phyloP scores from a whole-genome alignment of 2,113 vertebrate species.

The Morone saxatilis region DNA sequence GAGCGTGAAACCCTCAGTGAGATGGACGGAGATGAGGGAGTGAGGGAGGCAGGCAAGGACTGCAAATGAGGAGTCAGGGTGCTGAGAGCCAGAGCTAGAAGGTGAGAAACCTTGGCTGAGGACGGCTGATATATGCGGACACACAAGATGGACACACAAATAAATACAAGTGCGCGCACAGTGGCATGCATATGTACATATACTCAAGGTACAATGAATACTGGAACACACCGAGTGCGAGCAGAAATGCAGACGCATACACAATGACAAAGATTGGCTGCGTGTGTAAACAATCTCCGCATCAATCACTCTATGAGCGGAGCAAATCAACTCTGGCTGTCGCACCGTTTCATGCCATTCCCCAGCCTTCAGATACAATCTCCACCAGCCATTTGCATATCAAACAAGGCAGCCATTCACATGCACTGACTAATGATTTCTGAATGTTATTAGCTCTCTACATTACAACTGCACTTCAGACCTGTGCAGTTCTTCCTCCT shows the following conservation, averaged over 20 bases:
- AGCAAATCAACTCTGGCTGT: conserved; percentile 67
- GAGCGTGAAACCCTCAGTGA: conserved; percentile 77
- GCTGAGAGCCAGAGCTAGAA: conserved; percentile 31
- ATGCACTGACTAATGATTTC: conserved; percentile 61
- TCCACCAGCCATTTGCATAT: conserved; percentile 61
- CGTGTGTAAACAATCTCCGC: conserved; percentile 64
- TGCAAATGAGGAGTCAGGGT: conserved; percentile 68
- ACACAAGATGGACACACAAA: conserved; percentile 17
- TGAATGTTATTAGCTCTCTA: conserved; percentile 48
- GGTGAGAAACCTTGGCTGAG: conserved; percentile 42
- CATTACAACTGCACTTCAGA: conserved; percentile 44
- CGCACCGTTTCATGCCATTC: conserved; percentile 27
- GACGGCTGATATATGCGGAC: conserved; percentile 17
- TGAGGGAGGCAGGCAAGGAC: conserved; percentile 31
- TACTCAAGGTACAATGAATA: neutral
- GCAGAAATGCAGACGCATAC: conserved; percentile 34
- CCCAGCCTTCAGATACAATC: conserved; percentile 53
- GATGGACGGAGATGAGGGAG: conserved; percentile 73
- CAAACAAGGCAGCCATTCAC: conserved; percentile 68
- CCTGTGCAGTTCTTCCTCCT: conserved; percentile 21
- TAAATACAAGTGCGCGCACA: neutral
- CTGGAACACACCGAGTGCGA: neutral
- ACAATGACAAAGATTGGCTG: conserved; percentile 21
- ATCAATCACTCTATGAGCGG: conserved; percentile 66
- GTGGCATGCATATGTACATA: conserved; percentile 12